These are phyloP conservation scores for Limnodromus scolopaceus DNA, from an alignment of 2,797 vertebrate genomes.

Conservation along the genomic window DNA sequence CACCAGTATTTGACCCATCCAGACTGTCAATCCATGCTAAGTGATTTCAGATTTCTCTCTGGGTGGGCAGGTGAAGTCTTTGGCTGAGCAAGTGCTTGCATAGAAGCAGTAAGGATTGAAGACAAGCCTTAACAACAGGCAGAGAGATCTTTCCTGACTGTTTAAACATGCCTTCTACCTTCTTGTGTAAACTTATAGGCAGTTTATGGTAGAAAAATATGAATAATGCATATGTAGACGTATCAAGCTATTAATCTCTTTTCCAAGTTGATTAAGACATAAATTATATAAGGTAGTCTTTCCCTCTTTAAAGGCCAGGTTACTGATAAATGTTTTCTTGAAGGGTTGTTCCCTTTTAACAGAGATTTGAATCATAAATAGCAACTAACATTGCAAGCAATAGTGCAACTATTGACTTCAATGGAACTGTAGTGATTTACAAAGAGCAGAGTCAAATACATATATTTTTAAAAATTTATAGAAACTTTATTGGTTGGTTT, in stretches of 20 bases:
- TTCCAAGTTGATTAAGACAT: not conserved
- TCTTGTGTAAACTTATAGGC: not conserved
- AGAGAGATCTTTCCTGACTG: not conserved
- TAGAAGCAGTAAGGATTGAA: not conserved
- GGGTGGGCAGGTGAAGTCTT: not conserved
- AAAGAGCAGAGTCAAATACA: not conserved
- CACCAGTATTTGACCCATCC: not conserved
- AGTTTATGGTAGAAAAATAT: not conserved
- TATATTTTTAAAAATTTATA: not conserved
- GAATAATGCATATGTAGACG: conserved; percentile 5
- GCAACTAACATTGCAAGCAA: not conserved
- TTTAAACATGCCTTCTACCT: not conserved
- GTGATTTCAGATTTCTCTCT: not conserved
- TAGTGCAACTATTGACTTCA: not conserved
- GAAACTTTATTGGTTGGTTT: not conserved
- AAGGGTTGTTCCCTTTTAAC: not conserved
- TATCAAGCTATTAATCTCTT: conserved; percentile 6
- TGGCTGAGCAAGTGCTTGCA: not conserved
- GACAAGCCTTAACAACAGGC: not conserved
- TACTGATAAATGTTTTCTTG: not conserved
- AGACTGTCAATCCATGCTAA: not conserved
- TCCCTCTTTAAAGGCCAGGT: not conserved
- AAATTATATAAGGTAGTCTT: not conserved
- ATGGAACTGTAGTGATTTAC: not conserved
- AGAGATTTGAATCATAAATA: not conserved